These are phyloP conservation scores for Monomorium pharaonis DNA, from an alignment of 1,140 invertebrate species.

Conservation along the genomic window DNA sequence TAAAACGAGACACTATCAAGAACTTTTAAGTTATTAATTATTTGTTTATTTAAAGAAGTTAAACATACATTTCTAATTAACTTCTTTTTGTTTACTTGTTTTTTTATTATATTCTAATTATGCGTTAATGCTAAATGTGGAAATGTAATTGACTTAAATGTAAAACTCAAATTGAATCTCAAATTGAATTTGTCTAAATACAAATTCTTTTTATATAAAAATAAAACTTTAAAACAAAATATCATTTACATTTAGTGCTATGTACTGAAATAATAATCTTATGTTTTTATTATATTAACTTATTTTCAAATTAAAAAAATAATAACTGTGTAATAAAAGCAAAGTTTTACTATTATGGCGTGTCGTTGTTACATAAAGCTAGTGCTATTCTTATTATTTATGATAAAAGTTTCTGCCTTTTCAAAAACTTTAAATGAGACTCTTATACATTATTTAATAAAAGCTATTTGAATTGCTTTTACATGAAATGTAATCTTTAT, in stretches of 20 bases:
- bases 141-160: neutral
- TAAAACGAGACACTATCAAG: neutral
- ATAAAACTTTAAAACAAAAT: neutral
- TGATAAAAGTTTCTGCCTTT: neutral
- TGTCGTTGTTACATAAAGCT: neutral
- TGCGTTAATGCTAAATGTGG: neutral
- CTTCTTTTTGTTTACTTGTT: neutral
- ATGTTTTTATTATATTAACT: neutral
- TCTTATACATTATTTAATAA: neutral
- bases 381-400: no score
- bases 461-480: neutral
- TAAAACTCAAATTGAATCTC: no score
- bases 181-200: neutral
- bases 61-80: neutral
- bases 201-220: neutral
- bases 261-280: neutral
- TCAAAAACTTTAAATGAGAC: constrained; percentile 2
- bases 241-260: neutral
- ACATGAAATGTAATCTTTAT: neutral
- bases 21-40: neutral
- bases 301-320: neutral
- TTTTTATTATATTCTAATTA: neutral
- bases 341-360: neutral
- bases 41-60: neutral
- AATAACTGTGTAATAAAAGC: neutral